Evolutionary conservation across 2,113 vertebrate genomes (phyloP).

Genomic region (Dascyllus trimaculatus): DNA sequence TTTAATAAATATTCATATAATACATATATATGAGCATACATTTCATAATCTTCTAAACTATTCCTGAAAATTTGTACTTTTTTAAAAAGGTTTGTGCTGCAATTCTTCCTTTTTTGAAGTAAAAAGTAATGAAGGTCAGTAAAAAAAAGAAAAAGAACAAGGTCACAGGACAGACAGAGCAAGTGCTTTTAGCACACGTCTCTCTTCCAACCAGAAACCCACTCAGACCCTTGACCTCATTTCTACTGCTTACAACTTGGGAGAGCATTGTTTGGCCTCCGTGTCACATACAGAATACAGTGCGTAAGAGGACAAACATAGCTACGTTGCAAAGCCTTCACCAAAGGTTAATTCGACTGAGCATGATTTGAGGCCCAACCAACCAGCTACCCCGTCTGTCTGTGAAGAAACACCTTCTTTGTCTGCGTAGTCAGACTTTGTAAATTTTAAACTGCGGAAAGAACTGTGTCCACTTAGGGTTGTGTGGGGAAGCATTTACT

Average conservation of each 20-base stretch:
- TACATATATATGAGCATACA: too few species aligned
- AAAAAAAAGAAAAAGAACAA: background rate
- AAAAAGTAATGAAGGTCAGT: background rate
- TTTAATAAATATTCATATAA: too few species aligned
- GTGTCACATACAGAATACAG: background rate
- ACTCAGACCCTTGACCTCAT: background rate
- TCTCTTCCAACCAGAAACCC: background rate
- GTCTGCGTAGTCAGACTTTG: constrained; percentile 19
- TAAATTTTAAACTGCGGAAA: background rate
- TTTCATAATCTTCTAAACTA: background rate
- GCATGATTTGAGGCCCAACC: background rate
- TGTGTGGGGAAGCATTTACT: background rate
- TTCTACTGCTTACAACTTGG: constrained; percentile 6
- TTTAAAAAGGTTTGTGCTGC: background rate
- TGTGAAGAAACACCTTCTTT: background rate
- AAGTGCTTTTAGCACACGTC: background rate
- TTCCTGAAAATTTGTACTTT: background rate
- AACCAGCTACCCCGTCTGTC: background rate
- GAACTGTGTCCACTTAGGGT: background rate
- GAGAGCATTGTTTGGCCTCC: background rate
- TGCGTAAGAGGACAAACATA: constrained; percentile 6
- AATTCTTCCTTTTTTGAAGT: background rate
- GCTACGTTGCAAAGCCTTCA: constrained; percentile 3
- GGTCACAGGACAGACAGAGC: background rate
- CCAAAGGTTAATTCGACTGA: constrained; percentile 11